These are phyloP conservation scores for Scalopus aquaticus DNA, from an alignment of 2,113 vertebrate species.

Conservation along the genomic window DNA sequence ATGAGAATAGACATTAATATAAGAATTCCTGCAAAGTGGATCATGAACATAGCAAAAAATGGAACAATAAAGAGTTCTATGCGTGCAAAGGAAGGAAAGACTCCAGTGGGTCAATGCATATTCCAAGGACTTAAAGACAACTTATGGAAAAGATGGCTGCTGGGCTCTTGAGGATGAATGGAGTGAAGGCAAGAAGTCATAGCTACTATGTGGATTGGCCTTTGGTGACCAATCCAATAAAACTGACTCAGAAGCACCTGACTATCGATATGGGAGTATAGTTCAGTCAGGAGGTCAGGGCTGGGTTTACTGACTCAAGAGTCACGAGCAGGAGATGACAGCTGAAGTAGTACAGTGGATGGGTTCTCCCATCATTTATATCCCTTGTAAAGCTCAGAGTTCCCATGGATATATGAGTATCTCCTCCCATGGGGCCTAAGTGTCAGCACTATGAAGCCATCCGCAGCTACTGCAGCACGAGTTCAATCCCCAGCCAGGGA, in stretches of 20 bases:
- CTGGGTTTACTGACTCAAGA: background rate
- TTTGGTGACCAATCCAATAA: background rate
- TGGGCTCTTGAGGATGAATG: background rate
- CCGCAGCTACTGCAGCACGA: too few species aligned
- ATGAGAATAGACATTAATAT: background rate
- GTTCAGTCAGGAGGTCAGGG: background rate
- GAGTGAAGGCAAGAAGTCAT: background rate
- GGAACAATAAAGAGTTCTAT: background rate
- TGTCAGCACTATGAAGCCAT: too few species aligned
- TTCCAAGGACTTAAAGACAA: background rate
- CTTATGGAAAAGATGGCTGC: too few species aligned
- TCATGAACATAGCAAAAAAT: background rate
- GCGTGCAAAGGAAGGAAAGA: background rate
- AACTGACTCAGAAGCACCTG: background rate
- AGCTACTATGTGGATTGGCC: background rate
- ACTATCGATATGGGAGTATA: accelerated
- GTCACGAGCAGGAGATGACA: background rate
- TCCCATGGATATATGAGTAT: background rate
- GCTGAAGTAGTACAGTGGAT: background rate
- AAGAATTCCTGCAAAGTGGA: background rate
- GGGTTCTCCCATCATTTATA: background rate
- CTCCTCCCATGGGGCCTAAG: too few species aligned
- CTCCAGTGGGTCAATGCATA: background rate
- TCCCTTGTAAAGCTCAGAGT: background rate
- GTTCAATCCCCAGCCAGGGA: too few species aligned